Evolutionary conservation across 2,888 invertebrate genomes (phyloP), one percentile per base, ranked within the genome.

Genomic region (Campaea margaritaria): DNA sequence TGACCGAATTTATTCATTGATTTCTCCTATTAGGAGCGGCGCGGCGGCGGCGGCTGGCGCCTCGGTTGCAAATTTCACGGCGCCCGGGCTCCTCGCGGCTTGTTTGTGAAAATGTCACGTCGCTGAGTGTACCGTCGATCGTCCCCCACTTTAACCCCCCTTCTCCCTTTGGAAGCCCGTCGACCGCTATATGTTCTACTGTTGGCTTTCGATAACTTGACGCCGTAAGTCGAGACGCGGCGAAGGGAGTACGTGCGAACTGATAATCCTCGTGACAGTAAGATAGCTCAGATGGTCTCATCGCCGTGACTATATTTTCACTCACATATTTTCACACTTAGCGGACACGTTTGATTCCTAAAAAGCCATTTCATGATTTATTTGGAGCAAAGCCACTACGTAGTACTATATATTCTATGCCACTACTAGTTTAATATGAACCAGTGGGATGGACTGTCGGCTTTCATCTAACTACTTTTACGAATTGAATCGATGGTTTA

Each of bases 21-120:
- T 85, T 85, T 81, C 74, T 70, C 67, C 73, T 71, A 80, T 81
- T 78, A 79, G 74, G 70, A 72, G 70, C 70, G 72, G 73, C 75
- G 76, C 21, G 21, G 21, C 21, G 21, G 21, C 21, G 21, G 21
- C 21, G 21, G 75, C 75, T 63, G 63, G 83, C 82, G 79, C 80
- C 81, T 79, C 75, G 76, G 76, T 83, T 82, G 81, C 79, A 82
- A 81, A 79, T 84, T 79, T 82, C 72, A 73, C 77, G 75, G 72
- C 78, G 75, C 74, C 72, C 28, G 43, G 28, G 75, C 75, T 48
- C 64, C 72, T 78, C 78, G 76, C 72, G 74, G 80, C 82, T 86
- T 87, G 85, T 88, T 88, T 87, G 85, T 82, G 83, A 86, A 83
- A 87, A 87, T 88, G 85, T 86, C 88, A 87, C 87, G 86, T 86